Evolutionary conservation across 2,888 invertebrate genomes (phyloP), one percentile per base, ranked within the genome.

Genomic region (Dexiosoma caninum): DNA sequence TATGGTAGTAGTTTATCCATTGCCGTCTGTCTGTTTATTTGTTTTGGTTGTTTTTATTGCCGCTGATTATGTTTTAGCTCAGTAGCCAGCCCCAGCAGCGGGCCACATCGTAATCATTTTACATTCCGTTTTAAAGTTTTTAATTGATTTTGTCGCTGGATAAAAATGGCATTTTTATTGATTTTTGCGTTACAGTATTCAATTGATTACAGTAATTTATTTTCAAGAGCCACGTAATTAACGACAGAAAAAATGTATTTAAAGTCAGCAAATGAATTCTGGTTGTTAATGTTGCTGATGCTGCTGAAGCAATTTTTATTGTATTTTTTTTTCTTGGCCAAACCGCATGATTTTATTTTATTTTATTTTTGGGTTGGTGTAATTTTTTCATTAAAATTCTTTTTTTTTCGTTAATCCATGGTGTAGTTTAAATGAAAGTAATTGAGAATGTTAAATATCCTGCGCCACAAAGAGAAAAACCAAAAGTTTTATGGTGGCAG

Each of bases 141-240:
- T 81, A 81, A 77, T 81, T 81, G 81, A 77, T 76, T 77, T 81
- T 77, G 81, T 77, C 81, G 70, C 62, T 69, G 55, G 40, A 78
- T 53, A 76, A 42, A 71, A 71, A 60, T 51, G 40, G 49, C 64
- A 71, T 75, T 79, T 64, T 75, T 71, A 74, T 78, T 78, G 72
- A 55, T 78, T 74, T 78, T 78, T 78, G 23, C 53, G 62, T 69
- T 64, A 60, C 59, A 46, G 55, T 67, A 67, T 77, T 81, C 77
- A 81, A 81, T 81, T 81, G 81, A 81, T 81, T 81, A 81, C 76
- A 49, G 81, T 77, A 72, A 81, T 81, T 81, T 72, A 81, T 81
- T 75, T 81, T 81, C 81, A 81, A 81, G 81, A 69, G 72, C 72
- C 42, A 64, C 30, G 69, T 62, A 76, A 81, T 81, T 72, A 72